Conservation (phyloP, 2,888 invertebrate species). For the Leptinotarsa haldemani region DNA sequence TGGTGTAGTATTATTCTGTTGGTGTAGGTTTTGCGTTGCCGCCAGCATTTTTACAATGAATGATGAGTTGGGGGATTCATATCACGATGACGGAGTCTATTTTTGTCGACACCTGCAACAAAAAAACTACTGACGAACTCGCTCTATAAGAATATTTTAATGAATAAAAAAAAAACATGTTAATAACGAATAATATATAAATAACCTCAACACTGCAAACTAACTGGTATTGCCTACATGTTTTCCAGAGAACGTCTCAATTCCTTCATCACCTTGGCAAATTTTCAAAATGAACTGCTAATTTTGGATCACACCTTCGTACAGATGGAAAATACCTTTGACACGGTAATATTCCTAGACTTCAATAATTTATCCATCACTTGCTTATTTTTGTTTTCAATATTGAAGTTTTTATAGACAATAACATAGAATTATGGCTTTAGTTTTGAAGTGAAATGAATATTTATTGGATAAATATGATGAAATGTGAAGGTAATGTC, state of each 20-base stretch:
- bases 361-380: slow-evolving; percentile 9
- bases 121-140: background rate
- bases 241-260: background rate
- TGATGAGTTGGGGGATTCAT: background rate
- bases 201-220: background rate
- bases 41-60: slow-evolving; percentile 5
- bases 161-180: no score
- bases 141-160: no score
- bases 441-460: background rate
- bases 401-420: background rate
- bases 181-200: background rate
- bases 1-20: slow-evolving; percentile 1
- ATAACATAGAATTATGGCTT: background rate
- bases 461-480: background rate
- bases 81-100: slow-evolving; percentile 5
- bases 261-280: slow-evolving; percentile 6
- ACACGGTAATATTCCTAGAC: slow-evolving; percentile 4
- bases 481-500: no score
- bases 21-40: slow-evolving; percentile 11
- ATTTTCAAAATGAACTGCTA: slow-evolving; percentile 8
- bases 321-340: slow-evolving; percentile 10
- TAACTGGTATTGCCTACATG: background rate
- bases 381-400: slow-evolving; percentile 1
- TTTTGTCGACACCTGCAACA: slow-evolving; percentile 4
- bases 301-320: slow-evolving; percentile 17